Base-by-base conservation (phyloP, 2,888 invertebrate genomes). In the Panzeria rudis region DNA sequence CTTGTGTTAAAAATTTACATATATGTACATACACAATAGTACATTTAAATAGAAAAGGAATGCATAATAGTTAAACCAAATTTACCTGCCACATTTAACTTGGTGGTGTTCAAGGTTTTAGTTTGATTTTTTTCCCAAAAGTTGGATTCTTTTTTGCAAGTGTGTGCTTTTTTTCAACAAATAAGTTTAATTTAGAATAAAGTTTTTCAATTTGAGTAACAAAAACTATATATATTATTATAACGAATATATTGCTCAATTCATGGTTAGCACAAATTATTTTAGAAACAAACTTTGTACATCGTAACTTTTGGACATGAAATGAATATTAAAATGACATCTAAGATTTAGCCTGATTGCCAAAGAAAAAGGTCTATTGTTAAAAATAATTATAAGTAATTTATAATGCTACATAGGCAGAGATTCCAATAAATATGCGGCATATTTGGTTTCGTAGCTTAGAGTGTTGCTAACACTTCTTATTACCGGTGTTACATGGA, bases 111-210 rank as follows among this genome's bases (percentile, higher is more conserved):
- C 29, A 56, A 56, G 44, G 64, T 76, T 76, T 66, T 56, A 23
- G n/a, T 56, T 56, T 71, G 13, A n/a, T 44, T 72, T 71, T 41
- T 5, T 6, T 52, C 52, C 15, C n/a, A 44, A 56, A 59, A 44
- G 3, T 59, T 32, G 1, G 6, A 1, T 32, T 66, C 23, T 44
- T 38, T 73, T 29, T n/a, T 32, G 20, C 41, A 25, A 32, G 17
- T 54, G 44, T 61, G 32, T 47, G 32, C 23, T 32, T 2, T 20
- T 47, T 32, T 17, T 11, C 7, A 29, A 44, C 15, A 66, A 59
- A 77, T 35, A 77, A 77, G 20, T 77, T 77, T 77, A 35, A 77
- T 77, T 68, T 68, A 9, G 41, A 76, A 59, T 35, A 77, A 77
- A 77, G 13, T 77, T 68, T 77, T 68, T 77, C 56, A 77, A 77